phyloP scores from a whole-genome alignment of 2,113 vertebrate genomes.

The Syngnathus typhle region DNA sequence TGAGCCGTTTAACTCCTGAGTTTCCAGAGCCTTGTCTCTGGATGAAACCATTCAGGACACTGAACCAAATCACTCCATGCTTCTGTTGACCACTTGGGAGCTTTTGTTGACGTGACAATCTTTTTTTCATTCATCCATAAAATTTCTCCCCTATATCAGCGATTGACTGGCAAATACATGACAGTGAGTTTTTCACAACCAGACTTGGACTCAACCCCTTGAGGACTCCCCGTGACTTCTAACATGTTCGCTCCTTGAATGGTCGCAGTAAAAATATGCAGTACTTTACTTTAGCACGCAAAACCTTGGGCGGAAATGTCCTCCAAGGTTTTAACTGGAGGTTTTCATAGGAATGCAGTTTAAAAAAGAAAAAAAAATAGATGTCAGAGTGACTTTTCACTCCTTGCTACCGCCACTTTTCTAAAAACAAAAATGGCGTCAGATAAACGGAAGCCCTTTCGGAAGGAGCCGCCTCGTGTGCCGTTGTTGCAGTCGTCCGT shows the following conservation, averaged over 20 bases:
- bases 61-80: background rate
- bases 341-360: constrained; percentile 54
- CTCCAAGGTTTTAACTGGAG: constrained; percentile 10
- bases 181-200: background rate
- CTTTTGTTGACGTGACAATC: constrained; percentile 63
- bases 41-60: background rate
- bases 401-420: constrained; percentile 25
- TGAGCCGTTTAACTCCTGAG: background rate
- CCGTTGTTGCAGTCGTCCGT: constrained; percentile 35
- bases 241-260: constrained; percentile 13
- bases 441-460: constrained; percentile 38
- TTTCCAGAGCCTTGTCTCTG: background rate
- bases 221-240: background rate
- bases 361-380: constrained; percentile 30
- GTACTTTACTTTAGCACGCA: constrained; percentile 54
- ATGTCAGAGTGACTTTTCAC: constrained; percentile 56
- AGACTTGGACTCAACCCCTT: background rate
- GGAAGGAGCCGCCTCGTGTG: constrained; percentile 42
- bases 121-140: constrained; percentile 1
- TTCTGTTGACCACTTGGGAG: constrained; percentile 2
- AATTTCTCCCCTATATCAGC: constrained; percentile 12
- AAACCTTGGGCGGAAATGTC: constrained; percentile 2
- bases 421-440: background rate
- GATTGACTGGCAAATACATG: constrained; percentile 1
- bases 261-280: constrained; percentile 60